phyloP scores from a whole-genome alignment of 2,113 vertebrate genomes.

The Terrapene triunguis region DNA sequence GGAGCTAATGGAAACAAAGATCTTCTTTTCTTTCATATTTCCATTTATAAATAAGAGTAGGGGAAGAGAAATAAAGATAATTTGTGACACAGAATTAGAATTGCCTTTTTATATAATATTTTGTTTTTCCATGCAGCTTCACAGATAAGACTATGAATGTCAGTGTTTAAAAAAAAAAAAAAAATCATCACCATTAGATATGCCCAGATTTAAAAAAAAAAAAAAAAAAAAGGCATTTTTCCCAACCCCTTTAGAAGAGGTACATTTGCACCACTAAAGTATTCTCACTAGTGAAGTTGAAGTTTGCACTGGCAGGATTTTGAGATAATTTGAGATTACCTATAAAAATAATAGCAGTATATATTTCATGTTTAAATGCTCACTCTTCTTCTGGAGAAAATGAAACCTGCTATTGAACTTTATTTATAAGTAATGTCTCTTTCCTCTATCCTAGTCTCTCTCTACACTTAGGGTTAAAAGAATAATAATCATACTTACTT shows the following conservation, averaged over 20 bases:
- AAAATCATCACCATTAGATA: not conserved
- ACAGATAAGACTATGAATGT: not conserved
- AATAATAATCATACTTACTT: conserved; percentile 5
- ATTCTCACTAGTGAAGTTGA: not conserved
- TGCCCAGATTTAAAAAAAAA: not conserved
- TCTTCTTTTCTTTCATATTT: not conserved
- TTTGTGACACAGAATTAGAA: not conserved
- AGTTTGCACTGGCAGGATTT: not conserved
- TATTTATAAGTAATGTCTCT: not conserved
- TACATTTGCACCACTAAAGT: not conserved
- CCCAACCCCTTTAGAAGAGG: not conserved
- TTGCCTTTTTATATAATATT: not conserved
- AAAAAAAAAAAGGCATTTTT: not conserved
- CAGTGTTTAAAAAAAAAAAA: not conserved
- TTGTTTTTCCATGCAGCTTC: not conserved
- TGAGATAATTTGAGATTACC: not conserved
- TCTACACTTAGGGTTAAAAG: conserved; percentile 16
- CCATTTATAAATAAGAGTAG: not conserved
- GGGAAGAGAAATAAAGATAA: not conserved
- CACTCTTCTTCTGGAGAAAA: not conserved
- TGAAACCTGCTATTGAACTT: not conserved
- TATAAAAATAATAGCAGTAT: not conserved
- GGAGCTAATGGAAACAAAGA: not conserved
- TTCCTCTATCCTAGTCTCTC: not conserved
- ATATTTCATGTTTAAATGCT: not conserved